Conservation (phyloP, 1,140 invertebrate species). For the Pararge aegeria region DNA sequence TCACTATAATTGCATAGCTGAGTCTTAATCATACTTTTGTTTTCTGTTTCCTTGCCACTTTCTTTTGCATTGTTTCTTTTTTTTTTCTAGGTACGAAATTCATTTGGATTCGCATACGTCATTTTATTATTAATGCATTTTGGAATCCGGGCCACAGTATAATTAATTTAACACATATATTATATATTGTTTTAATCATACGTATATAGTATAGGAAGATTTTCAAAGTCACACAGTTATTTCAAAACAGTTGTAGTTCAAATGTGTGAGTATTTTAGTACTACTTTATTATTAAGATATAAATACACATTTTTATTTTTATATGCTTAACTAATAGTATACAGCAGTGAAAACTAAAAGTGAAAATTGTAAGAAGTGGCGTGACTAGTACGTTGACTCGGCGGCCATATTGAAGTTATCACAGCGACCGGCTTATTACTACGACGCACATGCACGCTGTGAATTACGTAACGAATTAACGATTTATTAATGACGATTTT, state of each 20-base stretch:
- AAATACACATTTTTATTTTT: conserved; percentile 17
- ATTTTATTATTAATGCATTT: background rate
- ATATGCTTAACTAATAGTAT: conserved; percentile 11
- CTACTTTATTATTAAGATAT: background rate
- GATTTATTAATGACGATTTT: background rate
- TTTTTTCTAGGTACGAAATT: too few species aligned
- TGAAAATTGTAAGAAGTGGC: conserved; percentile 38
- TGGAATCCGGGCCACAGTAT: too few species aligned
- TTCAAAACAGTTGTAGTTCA: too few species aligned
- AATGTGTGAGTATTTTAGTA: too few species aligned
- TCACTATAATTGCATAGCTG: conserved; percentile 40
- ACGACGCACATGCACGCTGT: conserved; percentile 9
- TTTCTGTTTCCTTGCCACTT: conserved; percentile 44
- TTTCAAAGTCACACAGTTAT: too few species aligned
- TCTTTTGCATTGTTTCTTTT: conserved; percentile 33
- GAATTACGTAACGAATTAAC: background rate
- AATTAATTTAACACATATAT: too few species aligned
- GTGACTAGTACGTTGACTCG: conserved; percentile 43
- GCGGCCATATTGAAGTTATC: conserved; percentile 42
- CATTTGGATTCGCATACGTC: too few species aligned
- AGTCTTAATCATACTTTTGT: conserved; percentile 38
- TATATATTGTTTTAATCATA: too few species aligned
- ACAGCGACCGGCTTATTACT: conserved; percentile 25
- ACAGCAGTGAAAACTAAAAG: conserved; percentile 36
- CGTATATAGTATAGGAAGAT: too few species aligned